Conservation (phyloP, 2,797 vertebrate species). For the Megaceryle alcyon region DNA sequence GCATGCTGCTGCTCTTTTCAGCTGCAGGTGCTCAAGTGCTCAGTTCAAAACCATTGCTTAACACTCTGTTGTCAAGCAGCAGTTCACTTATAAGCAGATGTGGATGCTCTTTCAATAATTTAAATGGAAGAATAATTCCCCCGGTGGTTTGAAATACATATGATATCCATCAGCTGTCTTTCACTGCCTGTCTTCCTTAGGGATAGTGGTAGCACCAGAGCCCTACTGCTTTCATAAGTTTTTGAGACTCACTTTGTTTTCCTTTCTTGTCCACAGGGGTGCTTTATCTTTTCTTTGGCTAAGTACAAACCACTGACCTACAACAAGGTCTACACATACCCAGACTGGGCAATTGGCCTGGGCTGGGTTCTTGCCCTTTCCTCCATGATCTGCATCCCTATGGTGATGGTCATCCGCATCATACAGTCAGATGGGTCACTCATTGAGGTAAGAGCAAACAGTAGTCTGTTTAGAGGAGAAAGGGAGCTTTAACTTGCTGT, state of each 20-base stretch:
- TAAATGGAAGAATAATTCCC: neutral
- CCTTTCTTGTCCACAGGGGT: constrained; percentile 82
- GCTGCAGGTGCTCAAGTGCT: no score
- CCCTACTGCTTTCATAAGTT: neutral
- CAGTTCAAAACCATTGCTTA: neutral
- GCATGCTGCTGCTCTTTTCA: neutral
- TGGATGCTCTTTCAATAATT: neutral
- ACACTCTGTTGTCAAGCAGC: neutral
- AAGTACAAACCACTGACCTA: constrained; percentile 97
- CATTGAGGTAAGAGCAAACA: constrained; percentile 85
- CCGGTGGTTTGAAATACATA: neutral
- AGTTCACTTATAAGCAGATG: neutral
- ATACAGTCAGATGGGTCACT: constrained; percentile 91
- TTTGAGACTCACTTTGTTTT: constrained; percentile 4
- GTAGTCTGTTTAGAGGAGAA: neutral
- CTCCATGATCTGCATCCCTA: constrained; percentile 96
- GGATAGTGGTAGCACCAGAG: neutral
- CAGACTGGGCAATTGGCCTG: constrained; percentile 93
- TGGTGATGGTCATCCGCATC: constrained; percentile 94
- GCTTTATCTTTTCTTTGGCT: constrained; percentile 95
- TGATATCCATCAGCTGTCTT: neutral
- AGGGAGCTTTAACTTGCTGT: neutral
- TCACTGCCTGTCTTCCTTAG: neutral
- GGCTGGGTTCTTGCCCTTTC: constrained; percentile 93
- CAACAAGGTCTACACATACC: constrained; percentile 95